Evolutionary conservation across 2,888 invertebrate species (phyloP), one percentile per base, ranked within the genome.

Genomic region (Galerucella calmariensis): DNA sequence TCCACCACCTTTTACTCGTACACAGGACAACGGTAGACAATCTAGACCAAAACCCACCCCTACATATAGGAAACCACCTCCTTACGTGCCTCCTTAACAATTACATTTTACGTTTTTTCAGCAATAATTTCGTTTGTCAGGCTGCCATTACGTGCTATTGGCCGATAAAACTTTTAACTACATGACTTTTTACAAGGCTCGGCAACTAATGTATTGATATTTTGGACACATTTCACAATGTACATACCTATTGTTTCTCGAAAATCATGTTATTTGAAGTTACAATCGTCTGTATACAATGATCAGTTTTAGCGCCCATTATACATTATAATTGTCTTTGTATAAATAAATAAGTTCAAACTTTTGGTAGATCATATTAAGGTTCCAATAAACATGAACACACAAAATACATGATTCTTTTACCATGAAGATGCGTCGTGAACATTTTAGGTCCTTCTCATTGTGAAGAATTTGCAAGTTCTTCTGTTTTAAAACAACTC

Each of bases 21-120:
- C 90, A 75, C 92, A 94, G 81, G 94, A 95, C 76, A 92, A 90
- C 76, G 91, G 91, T 80, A 90, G 93, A 81, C 92, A 93, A 74
- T 93, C 92, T 83, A 91, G 94, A 80, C 95, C 95, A 71, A 95
- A 94, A 84, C 93, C 95, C 75, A 95, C 95, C 67, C 96, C 97
- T 77, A 95, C 96, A 82, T 97, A 97, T 91, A 93, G 97, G 85
- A 96, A 97, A 88, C 98, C 98, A 68, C 97, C 98, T 77, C 98
- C 98, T 56, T 98, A 98, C 88, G 97, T 98, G 83, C 97, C 98
- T 82, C 98, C 98, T 89, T 98, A 97, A 97, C 86, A 86, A 84
- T 85, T 86, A 82, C 85, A 86, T 75, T 87, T 86, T 75, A 86
- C 84, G 10, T 86, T 86, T 80, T 85, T 85, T 75, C 84, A 85